Conservation (phyloP, 2,113 vertebrate species). For the Erythrocercus mccallii region DNA sequence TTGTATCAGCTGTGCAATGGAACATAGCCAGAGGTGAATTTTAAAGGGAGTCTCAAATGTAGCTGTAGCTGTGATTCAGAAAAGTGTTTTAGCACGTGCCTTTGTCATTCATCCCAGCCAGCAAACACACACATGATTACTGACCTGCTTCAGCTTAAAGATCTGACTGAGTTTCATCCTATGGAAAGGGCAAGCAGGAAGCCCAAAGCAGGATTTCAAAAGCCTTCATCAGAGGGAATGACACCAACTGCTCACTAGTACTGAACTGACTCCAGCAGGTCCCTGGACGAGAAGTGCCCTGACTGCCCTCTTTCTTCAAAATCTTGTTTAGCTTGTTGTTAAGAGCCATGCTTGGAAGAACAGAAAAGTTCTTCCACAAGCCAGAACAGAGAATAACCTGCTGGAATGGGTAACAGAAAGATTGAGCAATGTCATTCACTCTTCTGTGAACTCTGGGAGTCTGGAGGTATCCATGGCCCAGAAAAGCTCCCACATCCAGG, state of each 20-base stretch:
- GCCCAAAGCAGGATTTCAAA: neutral
- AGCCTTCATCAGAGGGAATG: neutral
- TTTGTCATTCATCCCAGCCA: neutral
- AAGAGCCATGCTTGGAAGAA: neutral
- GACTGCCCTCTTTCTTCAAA: neutral
- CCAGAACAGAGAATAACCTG: neutral
- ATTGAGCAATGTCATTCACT: accelerated
- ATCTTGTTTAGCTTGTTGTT: neutral
- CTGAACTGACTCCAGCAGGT: neutral
- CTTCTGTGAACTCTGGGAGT: neutral
- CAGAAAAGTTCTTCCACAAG: neutral
- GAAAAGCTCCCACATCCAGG: neutral
- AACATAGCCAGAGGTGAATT: neutral
- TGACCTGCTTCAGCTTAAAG: neutral
- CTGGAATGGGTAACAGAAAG: neutral
- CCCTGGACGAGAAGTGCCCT: neutral
- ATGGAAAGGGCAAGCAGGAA: neutral
- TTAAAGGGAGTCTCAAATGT: neutral
- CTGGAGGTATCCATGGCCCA: neutral
- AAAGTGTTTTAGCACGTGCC: neutral
- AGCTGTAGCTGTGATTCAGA: neutral
- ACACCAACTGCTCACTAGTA: neutral
- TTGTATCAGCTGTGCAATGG: neutral
- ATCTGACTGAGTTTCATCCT: neutral
- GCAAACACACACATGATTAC: neutral